Base-by-base conservation (phyloP, 2,888 invertebrate species). In the Hermaeophaga mercurialis region DNA sequence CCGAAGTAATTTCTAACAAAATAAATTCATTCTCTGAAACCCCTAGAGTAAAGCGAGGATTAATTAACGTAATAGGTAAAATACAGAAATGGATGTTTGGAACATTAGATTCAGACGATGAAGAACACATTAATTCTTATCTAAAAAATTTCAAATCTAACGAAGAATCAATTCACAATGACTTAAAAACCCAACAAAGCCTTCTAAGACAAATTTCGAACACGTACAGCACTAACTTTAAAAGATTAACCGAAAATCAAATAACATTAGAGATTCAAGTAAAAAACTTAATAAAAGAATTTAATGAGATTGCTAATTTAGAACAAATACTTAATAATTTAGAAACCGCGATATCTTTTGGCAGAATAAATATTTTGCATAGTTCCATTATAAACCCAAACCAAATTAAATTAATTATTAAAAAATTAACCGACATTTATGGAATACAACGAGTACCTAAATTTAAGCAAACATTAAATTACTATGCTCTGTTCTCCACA, bases 31-130 rank as follows among this genome's bases (percentile, higher is more conserved):
- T 44, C 8, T 28, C 28, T 15, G 44, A 28, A 44, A 17, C 12
- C 17, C 26, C 5, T 1, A 8, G 41, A 41, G 8, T 11, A 11
- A 41, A 22, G 22, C 19, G 41, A 41, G 41, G 5, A 18, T 28
- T 44, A 15, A 44, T 44, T 9, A 15, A 28, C 15, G 12, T n/a
- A 9, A 11, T 44, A 44, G 31, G 44, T 8, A 44, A 44, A 44
- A 6, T 44, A 1, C 28, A 44, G 28, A 44, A 44, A 28, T 44
- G 44, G 28, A 26, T 28, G 26, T 44, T 44, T 24, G 28, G 44
- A 7, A 44, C 26, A 8, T 9, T 44, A 11, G 44, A 44, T 15
- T 28, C 44, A 15, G 44, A 44, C 17, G 28, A 28, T 28, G n/a
- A 15, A 28, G n/a, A 44, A 28, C 0, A 14, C 11, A 44, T 28